Percentiles rank a stretch among this genome's conserved stretches.
phyloP scores from a whole-genome alignment of 1,140 invertebrate species.

The Drosophila prosaltans region DNA sequence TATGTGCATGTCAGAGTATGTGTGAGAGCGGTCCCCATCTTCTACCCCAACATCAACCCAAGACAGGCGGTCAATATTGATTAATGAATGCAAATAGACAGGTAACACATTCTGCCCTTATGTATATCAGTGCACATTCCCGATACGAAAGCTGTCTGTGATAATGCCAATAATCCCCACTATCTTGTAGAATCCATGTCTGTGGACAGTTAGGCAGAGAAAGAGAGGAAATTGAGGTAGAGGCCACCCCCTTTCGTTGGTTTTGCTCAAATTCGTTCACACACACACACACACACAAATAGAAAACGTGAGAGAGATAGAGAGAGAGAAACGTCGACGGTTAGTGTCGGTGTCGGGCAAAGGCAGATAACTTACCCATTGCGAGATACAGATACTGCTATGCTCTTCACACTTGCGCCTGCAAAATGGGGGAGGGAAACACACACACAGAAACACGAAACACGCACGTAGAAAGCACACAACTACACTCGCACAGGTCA shows the following conservation, averaged over 20 bases:
- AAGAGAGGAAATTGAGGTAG: constrained; percentile 13
- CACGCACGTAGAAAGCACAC: constrained; percentile 68
- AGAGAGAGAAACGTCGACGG: constrained; percentile 20
- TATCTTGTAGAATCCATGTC: constrained; percentile 38
- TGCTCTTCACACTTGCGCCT: constrained; percentile 73
- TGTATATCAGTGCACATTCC: constrained; percentile 41
- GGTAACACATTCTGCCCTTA: constrained; percentile 35
- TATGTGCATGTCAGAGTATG: constrained; percentile 40
- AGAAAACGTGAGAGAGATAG: constrained; percentile 6
- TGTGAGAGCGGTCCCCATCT: constrained; percentile 21
- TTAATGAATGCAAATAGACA: constrained; percentile 45
- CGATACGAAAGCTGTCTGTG: constrained; percentile 37
- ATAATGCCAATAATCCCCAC: constrained; percentile 71
- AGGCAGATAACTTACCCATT: constrained; percentile 73
- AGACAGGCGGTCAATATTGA: constrained; percentile 57
- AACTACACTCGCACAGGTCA: constrained; percentile 76
- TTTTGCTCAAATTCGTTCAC: constrained; percentile 66
- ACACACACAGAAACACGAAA: constrained; percentile 47
- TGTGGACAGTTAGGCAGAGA: constrained; percentile 23
- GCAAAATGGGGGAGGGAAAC: constrained; percentile 74
- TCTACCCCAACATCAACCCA: constrained; percentile 41
- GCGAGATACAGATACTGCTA: constrained; percentile 70
- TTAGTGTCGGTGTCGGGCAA: constrained; percentile 60
- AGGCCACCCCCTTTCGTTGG: constrained; percentile 67
- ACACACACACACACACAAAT: constrained; percentile 43